Base-by-base conservation (phyloP, 2,888 invertebrate genomes). In the Pimpla rufipes region DNA sequence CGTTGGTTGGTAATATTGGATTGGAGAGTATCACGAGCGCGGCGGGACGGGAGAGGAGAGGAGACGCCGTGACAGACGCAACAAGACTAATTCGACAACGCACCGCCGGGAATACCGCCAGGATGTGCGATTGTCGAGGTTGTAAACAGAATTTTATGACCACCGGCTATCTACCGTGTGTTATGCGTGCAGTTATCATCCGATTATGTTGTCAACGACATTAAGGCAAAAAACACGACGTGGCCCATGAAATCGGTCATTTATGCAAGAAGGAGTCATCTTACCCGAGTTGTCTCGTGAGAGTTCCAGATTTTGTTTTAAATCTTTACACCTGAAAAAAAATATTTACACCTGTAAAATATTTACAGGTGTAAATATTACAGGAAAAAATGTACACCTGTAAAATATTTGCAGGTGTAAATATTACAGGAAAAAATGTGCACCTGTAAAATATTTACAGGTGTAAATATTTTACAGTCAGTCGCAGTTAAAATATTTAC, bases 141-240 rank as follows among this genome's bases (percentile, higher is more conserved):
- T n/a, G 77, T 62, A 59, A 77, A 68, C 29, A 52, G 64, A 66
- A 23, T 67, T 67, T 47, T 67, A 21, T 0, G 6, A 29, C 47
- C 13, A n/a, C 2, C n/a, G n/a, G 23, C 23, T 13, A 67, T 57
- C 1, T 13, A 67, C 23, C 47, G 21, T 13, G 35, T 13, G 42
- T 50, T 62, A 55, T 40, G 21, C 16, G 16, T 29, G 29, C 13
- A n/a, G 13, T 59, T 35, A 55, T 64, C 35, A 62, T 42, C 29
- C 40, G 16, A 35, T 45, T 29, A 75, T 45, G 66, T 5, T 66
- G 66, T 42, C 16, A 23, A 21, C 74, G 62, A 57, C 2, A 13
- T 23, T 55, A 13, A 35, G 18, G 45, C 4, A 59, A 29, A 45
- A 59, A 73, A 13, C 13, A n/a, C 11, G 73, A 16, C 16, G n/a